Base-by-base conservation (phyloP, 64 coral and sea anemone genomes). In the Stylophora pistillata region DNA sequence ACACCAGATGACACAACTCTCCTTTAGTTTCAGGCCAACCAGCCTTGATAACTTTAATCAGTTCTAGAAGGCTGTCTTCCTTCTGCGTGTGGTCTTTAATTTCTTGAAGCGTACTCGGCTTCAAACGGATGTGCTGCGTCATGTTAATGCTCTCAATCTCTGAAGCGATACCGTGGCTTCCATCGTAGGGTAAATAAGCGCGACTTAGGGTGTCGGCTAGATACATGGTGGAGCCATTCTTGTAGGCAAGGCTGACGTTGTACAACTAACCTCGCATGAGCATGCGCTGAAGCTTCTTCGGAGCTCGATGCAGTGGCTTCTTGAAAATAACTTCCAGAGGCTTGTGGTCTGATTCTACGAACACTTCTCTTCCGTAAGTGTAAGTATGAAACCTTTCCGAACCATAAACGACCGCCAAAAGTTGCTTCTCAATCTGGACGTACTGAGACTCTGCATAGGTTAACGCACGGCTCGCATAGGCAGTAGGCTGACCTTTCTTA, bases 321-420 rank as follows among this genome's bases (percentile, higher is more conserved):
- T 80, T 62, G 6, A n/a, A n/a, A n/a, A n/a, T n/a, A n/a, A n/a
- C n/a, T n/a, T n/a, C n/a, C n/a, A n/a, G n/a, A n/a, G n/a, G 56
- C 27, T 80, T 80, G 78, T 80, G 78, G 26, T 80, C 78, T 17
- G 78, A 60, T 30, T 80, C 23, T 27, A 80, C n/a, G 7, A 16
- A 10, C 33, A 47, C 73, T 47, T 20, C 0, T 54, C 73, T 76
- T 5, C 73, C 32, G 12, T 76, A 54, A 16, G 41, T 76, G 73
- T 53, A 54, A 20, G 32, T 76, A 23, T 76, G 32, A 47, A 76
- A 76, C 37, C 18, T 76, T 5, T 76, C 73, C 37, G 31, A 32
- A 4, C 78, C 29, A n/a, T n/a, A n/a, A n/a, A n/a, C n/a, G n/a
- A n/a, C n/a, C n/a, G n/a, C n/a, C n/a, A n/a, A n/a, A n/a, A n/a